Evolutionary conservation across 2,797 vertebrate species (phyloP).

Genomic region (Fratercula arctica): DNA sequence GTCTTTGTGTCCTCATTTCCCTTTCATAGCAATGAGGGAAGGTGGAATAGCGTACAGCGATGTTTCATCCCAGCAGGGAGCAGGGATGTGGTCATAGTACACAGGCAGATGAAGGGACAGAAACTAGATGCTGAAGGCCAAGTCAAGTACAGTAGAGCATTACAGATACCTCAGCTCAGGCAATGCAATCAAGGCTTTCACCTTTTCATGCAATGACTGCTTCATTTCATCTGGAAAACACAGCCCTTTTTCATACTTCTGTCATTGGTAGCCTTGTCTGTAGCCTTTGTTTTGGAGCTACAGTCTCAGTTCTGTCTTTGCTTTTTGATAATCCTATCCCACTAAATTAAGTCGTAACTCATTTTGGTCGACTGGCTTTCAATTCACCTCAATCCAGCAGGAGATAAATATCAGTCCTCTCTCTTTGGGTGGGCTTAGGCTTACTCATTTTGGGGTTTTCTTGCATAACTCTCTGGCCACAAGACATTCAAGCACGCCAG

Average conservation of each 20-base stretch:
- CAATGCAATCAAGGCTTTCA: neutral
- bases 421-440: neutral
- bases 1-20: neutral
- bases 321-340: neutral
- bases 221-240: neutral
- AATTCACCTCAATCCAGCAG: neutral
- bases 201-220: neutral
- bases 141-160: fast-evolving
- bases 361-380: neutral
- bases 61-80: neutral
- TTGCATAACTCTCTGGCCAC: neutral
- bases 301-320: neutral
- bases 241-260: neutral
- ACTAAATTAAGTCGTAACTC: neutral
- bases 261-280: neutral
- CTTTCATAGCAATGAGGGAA: neutral
- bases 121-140: neutral
- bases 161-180: neutral
- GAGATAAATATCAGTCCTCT: neutral
- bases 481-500: neutral
- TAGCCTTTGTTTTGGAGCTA: neutral
- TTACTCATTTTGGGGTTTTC: neutral
- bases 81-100: neutral
- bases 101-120: neutral
- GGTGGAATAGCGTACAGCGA: fast-evolving